Percentiles rank a stretch among this genome's conserved stretches.
Evolutionary conservation across 2,113 vertebrate species (phyloP).

Genomic region (Ptyas mucosa): DNA sequence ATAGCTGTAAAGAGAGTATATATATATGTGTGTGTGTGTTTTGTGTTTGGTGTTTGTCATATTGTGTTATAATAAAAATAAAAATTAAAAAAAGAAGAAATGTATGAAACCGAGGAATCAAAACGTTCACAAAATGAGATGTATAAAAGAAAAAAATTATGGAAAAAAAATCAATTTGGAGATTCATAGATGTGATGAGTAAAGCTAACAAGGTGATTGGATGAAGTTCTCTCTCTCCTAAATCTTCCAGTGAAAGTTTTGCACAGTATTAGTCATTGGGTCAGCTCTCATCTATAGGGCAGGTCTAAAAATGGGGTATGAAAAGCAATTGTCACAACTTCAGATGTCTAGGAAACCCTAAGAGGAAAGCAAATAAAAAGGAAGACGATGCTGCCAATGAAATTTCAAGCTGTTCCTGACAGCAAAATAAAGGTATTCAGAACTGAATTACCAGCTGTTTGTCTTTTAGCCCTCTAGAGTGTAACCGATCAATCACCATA

Average conservation of each 20-base stretch:
- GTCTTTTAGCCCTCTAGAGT: background rate
- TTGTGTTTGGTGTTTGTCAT: too few species aligned
- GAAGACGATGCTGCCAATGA: background rate
- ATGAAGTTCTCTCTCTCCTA: background rate
- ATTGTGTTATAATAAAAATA: too few species aligned
- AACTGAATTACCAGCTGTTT: background rate
- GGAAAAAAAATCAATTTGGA: background rate
- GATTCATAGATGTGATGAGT: too few species aligned
- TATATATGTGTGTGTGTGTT: too few species aligned
- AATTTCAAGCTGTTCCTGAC: background rate
- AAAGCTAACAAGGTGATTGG: background rate
- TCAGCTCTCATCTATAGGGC: background rate
- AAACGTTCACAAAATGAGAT: too few species aligned
- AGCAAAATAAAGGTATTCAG: background rate
- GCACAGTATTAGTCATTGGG: background rate
- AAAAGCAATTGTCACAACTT: background rate
- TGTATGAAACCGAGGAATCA: too few species aligned
- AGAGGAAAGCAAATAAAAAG: too few species aligned
- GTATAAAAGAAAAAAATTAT: too few species aligned
- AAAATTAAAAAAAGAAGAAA: too few species aligned
- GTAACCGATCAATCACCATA: background rate
- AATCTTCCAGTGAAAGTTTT: background rate
- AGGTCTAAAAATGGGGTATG: background rate
- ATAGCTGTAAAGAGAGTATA: too few species aligned
- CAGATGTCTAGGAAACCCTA: background rate